These are phyloP conservation scores for Mesorhabditis sp. DNA, from an alignment of 2,888 invertebrate species.

Conservation along the genomic window DNA sequence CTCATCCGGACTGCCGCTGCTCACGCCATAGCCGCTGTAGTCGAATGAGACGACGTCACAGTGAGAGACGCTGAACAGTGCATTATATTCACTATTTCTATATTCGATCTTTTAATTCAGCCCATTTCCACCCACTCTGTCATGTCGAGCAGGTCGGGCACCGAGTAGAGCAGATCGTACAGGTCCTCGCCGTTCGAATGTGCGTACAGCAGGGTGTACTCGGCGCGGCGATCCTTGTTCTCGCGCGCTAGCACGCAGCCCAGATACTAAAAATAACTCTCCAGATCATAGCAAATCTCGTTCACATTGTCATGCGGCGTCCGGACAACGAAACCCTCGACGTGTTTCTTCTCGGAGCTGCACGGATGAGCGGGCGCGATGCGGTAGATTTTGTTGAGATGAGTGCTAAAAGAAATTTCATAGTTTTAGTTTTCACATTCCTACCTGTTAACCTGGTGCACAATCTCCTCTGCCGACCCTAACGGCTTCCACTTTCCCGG, in stretches of 20 bases:
- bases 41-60: slow-evolving; percentile 45
- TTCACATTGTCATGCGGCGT: slow-evolving; percentile 24
- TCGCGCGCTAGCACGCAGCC: slow-evolving; percentile 17
- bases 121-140: slow-evolving; percentile 14
- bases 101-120: not conserved
- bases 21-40: slow-evolving; percentile 47
- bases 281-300: not conserved
- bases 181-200: slow-evolving; percentile 47
- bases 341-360: slow-evolving; percentile 25
- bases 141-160: slow-evolving; percentile 28
- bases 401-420: not conserved
- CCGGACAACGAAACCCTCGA: slow-evolving; percentile 26
- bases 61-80: slow-evolving; percentile 22
- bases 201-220: slow-evolving; percentile 41
- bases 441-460: slow-evolving; percentile 3
- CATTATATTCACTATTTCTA: not conserved
- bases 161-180: slow-evolving; percentile 37
- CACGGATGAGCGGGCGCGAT: slow-evolving; percentile 36
- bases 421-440: not conserved
- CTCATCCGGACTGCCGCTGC: slow-evolving; percentile 33
- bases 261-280: slow-evolving; percentile 5
- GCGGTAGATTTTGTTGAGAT: slow-evolving; percentile 12
- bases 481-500: slow-evolving; percentile 7
- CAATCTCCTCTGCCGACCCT: slow-evolving; percentile 10
- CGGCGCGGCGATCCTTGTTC: slow-evolving; percentile 11